Evolutionary conservation across 2,888 invertebrate genomes (phyloP).

Genomic region (Miltochrista miniata): DNA sequence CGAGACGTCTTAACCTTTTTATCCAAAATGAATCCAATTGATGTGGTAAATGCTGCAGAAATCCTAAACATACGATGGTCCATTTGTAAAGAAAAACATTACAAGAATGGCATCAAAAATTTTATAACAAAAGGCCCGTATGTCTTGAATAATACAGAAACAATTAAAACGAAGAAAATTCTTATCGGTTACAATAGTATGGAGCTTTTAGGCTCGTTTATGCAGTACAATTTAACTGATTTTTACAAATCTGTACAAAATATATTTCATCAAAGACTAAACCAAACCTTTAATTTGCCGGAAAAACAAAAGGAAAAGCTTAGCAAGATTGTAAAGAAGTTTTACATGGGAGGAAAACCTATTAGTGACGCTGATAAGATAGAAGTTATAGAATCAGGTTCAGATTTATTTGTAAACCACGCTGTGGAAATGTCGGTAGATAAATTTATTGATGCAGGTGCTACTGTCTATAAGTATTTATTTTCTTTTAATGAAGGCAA

Average conservation of each 20-base stretch:
- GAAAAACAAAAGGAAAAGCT: slow-evolving; percentile 23
- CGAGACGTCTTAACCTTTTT: slow-evolving; percentile 46
- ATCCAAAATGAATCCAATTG: slow-evolving; percentile 37
- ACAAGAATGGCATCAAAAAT: slow-evolving; percentile 30
- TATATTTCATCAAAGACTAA: slow-evolving; percentile 15
- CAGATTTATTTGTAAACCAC: slow-evolving; percentile 44
- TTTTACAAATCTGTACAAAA: slow-evolving; percentile 23
- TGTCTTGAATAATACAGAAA: slow-evolving; percentile 31
- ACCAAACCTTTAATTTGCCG: slow-evolving; percentile 15
- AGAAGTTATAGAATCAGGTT: slow-evolving; percentile 41
- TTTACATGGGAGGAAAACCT: slow-evolving; percentile 41
- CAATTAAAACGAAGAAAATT: slow-evolving; percentile 36
- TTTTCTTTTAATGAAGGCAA: slow-evolving; percentile 48
- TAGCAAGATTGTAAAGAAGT: slow-evolving; percentile 27
- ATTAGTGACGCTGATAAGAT: slow-evolving; percentile 35
- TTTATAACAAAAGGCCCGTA: slow-evolving; percentile 42
- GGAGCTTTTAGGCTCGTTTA: slow-evolving; percentile 25
- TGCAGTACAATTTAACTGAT: slow-evolving; percentile 22
- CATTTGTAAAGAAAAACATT: slow-evolving; percentile 47
- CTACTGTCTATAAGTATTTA: slow-evolving; percentile 44
- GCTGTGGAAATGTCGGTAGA: slow-evolving; percentile 46
- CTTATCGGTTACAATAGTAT: slow-evolving; percentile 54
- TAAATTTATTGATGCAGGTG: slow-evolving; percentile 40
- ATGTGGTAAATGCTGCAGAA: slow-evolving; percentile 40
- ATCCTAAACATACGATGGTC: slow-evolving; percentile 35